Evolutionary conservation across 1,140 invertebrate species (phyloP).

Genomic region (Eubasilissa regina): DNA sequence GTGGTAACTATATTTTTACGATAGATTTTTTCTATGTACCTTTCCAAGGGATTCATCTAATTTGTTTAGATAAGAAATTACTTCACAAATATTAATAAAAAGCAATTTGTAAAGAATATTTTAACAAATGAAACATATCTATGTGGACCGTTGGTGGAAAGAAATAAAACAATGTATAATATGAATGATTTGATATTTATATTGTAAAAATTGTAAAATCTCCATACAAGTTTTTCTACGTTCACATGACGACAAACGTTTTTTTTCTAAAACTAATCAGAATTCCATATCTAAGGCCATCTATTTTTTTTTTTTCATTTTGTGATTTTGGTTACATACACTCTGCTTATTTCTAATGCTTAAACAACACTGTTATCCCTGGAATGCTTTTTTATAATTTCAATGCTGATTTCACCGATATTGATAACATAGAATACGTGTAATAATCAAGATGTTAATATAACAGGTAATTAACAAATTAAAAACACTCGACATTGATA

Average conservation of each 20-base stretch:
- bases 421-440: no score
- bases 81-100: no score
- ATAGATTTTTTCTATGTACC: no score
- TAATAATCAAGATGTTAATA: no score
- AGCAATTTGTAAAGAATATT: no score
- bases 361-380: constrained; percentile 18
- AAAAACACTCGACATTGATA: no score
- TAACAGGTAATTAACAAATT: no score
- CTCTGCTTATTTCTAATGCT: constrained; percentile 19
- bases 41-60: no score
- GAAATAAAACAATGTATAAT: constrained; percentile 19
- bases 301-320: constrained; percentile 26
- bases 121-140: no score
- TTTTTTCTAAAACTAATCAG: constrained; percentile 30
- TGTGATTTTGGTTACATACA: constrained; percentile 26
- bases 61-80: no score
- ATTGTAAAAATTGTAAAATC: constrained; percentile 43
- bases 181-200: constrained; percentile 40
- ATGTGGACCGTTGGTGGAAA: not conserved
- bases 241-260: constrained; percentile 35
- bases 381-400: constrained; percentile 4
- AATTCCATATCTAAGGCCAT: constrained; percentile 34
- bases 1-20: no score
- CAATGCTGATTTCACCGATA: no score
- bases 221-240: constrained; percentile 30